Evolutionary conservation across 2,797 vertebrate genomes (phyloP).

Genomic region (Coccyzus lansbergi): DNA sequence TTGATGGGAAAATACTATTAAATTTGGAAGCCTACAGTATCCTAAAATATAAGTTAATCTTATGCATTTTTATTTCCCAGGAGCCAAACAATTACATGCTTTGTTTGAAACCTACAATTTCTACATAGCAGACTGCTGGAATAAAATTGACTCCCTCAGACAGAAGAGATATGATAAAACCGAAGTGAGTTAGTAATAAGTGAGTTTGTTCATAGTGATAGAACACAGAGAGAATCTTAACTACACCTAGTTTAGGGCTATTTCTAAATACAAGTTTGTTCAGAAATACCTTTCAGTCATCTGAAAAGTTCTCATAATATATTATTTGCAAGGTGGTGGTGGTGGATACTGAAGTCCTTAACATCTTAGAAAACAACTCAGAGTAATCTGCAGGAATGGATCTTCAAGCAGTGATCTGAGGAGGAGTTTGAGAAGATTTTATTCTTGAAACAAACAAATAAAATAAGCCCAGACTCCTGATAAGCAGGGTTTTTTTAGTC

Average conservation of each 20-base stretch:
- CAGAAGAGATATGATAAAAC: background rate
- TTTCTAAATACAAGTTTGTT: background rate
- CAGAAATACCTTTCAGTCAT: background rate
- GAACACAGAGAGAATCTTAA: background rate
- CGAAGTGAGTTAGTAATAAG: background rate
- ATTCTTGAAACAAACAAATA: background rate
- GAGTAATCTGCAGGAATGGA: background rate
- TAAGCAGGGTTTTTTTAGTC: background rate
- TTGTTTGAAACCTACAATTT: background rate
- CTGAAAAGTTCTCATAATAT: accelerated
- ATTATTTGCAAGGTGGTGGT: background rate
- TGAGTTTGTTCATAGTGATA: background rate
- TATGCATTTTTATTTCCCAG: background rate
- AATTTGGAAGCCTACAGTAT: background rate
- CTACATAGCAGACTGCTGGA: background rate
- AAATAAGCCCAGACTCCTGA: background rate
- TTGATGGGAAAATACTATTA: background rate
- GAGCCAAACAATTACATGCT: background rate
- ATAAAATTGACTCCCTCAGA: background rate
- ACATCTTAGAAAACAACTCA: background rate
- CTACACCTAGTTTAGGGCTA: background rate
- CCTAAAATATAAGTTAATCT: background rate
- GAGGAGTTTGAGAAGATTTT: background rate
- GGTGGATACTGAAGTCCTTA: background rate
- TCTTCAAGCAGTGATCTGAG: background rate